Conservation (phyloP, 2,888 invertebrate genomes). For the Epinotia brunnichana region DNA sequence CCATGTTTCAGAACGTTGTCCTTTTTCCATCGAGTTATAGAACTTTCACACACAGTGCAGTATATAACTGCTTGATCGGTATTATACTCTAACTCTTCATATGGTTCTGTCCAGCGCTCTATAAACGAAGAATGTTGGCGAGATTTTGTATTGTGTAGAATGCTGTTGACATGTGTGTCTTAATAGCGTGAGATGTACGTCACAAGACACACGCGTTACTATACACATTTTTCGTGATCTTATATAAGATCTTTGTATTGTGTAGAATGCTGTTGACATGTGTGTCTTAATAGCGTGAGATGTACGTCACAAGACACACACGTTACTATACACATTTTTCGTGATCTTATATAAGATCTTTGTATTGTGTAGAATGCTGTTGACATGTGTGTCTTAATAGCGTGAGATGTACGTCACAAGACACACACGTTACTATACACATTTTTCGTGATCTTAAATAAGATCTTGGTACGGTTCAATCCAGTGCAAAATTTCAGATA, state of each 20-base stretch:
- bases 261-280: no score
- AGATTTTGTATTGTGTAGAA: slow-evolving; percentile 10
- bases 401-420: no score
- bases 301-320: no score
- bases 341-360: no score
- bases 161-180: no score
- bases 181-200: background rate
- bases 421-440: no score
- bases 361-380: no score
- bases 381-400: no score
- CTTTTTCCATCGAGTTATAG: slow-evolving; percentile 15
- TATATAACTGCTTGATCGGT: slow-evolving; percentile 7
- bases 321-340: no score
- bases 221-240: slow-evolving; percentile 13
- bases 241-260: slow-evolving; percentile 5
- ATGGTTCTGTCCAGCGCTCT: slow-evolving; percentile 19
- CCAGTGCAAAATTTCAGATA: slow-evolving; percentile 10
- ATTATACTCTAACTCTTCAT: slow-evolving; percentile 2
- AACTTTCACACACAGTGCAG: no score
- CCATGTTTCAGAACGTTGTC: slow-evolving; percentile 10
- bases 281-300: no score
- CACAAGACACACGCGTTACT: slow-evolving; percentile 1
- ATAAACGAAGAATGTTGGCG: slow-evolving; percentile 6
- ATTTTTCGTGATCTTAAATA: no score
- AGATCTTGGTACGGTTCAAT: slow-evolving; percentile 11